Base-by-base conservation (phyloP, 2,797 vertebrate species). In the Hippopotamyrus pictus region DNA sequence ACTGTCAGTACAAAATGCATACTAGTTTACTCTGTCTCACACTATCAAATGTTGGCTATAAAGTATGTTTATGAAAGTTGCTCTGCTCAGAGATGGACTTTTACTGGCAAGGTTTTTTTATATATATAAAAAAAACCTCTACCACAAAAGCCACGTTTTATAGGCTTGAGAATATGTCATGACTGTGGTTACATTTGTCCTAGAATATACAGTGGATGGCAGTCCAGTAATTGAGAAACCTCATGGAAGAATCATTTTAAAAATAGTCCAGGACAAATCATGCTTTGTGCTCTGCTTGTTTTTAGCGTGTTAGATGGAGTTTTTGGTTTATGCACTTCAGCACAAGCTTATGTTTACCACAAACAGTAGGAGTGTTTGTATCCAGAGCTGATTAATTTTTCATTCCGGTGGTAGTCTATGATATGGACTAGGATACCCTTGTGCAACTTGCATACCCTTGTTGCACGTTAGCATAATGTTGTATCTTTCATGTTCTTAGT, bases 261-360 rank as follows among this genome's bases (percentile, higher is more conserved):
- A 91, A 91, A 93, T 92, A 91, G 91, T 90, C 88, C 88, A 76
- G 88, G 90, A 92, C 90, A 92, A 91, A 92, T 91, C 19, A 82
- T 82, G 19, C 76, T 82, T 92, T 91, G 88, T 92, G 91, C 73
- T 89, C 53, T 69, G 4, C 14, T 76, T 88, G 83, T 90, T 90
- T 90, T 65, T 91, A 37, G 89, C 46, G 65, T 59, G 2, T 59
- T 83, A 41, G 57, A 41, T 79, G 48, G 62, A 62, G 88, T 89
- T 84, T 86, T 69, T 91, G 84, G 87, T 89, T 90, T 91, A 57
- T 86, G 46, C 85, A 9, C 88, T 11, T 19, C 12, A 46, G 17
- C 46, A 41, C 25, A 41, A 1, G 17, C 22, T 51, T 29, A 54
- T 25, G 53, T 57, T 87, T 87, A 37, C 51, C 48, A 37, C 19